phyloP scores from a whole-genome alignment of 2,113 vertebrate species.

The Nibea coibor region DNA sequence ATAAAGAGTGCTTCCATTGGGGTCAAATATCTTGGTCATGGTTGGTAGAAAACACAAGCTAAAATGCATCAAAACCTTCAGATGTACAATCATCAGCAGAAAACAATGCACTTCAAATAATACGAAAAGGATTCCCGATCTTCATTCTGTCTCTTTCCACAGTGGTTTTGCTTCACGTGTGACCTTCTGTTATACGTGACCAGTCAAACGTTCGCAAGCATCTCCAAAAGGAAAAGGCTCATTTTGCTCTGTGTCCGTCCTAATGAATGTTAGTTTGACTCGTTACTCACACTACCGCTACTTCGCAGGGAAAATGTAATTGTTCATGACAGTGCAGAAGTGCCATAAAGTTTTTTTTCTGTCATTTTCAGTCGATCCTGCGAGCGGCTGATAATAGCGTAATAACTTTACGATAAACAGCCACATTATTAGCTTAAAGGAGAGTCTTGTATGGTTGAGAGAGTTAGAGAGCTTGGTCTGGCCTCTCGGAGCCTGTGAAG shows the following conservation, averaged over 20 bases:
- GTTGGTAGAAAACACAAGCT: not conserved
- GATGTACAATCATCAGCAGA: not conserved
- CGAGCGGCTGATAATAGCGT: conserved; percentile 57
- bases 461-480: conserved; percentile 70
- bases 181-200: not conserved
- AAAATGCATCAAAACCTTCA: not conserved
- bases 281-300: not conserved
- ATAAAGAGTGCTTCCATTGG: not conserved
- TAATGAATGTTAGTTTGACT: not conserved
- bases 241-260: not conserved
- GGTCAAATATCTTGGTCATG: not conserved
- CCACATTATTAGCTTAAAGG: conserved; percentile 74
- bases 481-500: conserved; percentile 77
- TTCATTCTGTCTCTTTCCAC: not conserved
- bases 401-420: conserved; percentile 68
- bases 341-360: conserved; percentile 34
- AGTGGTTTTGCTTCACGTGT: not conserved
- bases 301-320: not conserved
- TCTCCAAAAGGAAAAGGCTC: not conserved
- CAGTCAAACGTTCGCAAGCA: not conserved
- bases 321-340: conserved; percentile 36
- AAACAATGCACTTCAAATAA: not conserved
- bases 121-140: not conserved
- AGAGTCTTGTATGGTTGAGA: conserved; percentile 58
- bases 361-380: conserved; percentile 39